Conservation (phyloP, 30 jellyfish, hydroid and myxozoan genomes). For the Mastigias papua region DNA sequence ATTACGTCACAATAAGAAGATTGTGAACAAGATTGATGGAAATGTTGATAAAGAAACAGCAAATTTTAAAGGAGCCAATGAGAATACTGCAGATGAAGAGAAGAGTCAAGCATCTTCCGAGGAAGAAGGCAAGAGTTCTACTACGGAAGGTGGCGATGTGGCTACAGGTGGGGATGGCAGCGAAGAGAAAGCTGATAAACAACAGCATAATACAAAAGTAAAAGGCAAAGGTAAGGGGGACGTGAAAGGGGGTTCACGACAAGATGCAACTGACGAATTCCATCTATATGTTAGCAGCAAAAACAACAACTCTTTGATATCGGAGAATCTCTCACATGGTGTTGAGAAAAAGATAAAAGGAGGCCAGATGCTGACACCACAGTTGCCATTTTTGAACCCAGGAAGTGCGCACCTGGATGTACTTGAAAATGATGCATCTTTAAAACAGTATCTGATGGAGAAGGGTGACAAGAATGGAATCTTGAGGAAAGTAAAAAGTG, state of each 20-base stretch:
- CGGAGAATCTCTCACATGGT: constrained; percentile 1
- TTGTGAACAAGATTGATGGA: constrained; percentile 33
- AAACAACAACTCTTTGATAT: not conserved
- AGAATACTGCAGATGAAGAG: not conserved
- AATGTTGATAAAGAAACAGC: constrained; percentile 19
- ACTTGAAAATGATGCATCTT: constrained; percentile 54
- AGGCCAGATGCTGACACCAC: constrained; percentile 31
- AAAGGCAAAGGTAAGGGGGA: not conserved
- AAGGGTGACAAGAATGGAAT: constrained; percentile 35
- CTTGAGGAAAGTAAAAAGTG: not conserved
- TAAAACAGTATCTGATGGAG: constrained; percentile 61
- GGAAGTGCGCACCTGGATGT: constrained; percentile 81
- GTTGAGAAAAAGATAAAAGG: not conserved
- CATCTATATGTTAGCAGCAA: constrained; percentile 37
- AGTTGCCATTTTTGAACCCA: constrained; percentile 71
- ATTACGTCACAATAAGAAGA: constrained; percentile 31
- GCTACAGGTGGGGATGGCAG: not conserved
- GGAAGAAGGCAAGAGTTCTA: not conserved
- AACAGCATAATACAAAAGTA: not conserved
- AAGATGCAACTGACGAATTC: constrained; percentile 43
- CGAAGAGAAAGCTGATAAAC: not conserved
- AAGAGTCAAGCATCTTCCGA: not conserved
- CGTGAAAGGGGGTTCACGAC: not conserved
- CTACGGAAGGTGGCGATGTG: not conserved
- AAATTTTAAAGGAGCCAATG: constrained; percentile 16